Base-by-base conservation (phyloP, 1,140 invertebrate genomes). In the Leguminivora glycinivorella region DNA sequence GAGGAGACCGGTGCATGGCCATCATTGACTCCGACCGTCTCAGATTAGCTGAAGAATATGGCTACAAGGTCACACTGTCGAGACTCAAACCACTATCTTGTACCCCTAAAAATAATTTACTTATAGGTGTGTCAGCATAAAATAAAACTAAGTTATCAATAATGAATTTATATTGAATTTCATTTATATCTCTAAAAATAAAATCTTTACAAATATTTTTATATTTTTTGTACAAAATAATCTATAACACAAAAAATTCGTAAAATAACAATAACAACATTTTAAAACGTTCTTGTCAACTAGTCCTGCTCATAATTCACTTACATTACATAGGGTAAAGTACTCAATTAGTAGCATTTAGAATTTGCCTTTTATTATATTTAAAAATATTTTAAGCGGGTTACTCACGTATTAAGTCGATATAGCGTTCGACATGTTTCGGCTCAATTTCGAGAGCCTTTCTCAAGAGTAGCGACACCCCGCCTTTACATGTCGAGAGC, bases 61-160 rank as follows among this genome's bases (percentile, higher is more conserved):
- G 95, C 0, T 99, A 98, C 84, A 81, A 84, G 71, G 96, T 98
- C 1, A 92, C 93, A 72, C 90, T 99, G 43, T 94, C 94, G 10
- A 96, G 96, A 80, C 89, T 98, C 4, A 91, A 94, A 79, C 97
- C 97, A 24, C 89, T 94, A 56, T 93, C 94, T 67, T 98, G 97
- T 91, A 97, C 98, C 60, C 97, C 97, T 69, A 98, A 99, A 92
- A 98, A 99, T 94, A 97, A 98, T 92, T 92, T 99, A 74, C 92
- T 99, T 22, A 94, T 99, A 79, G 98, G 97, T 60, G 90, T 95
- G 66, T 83, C 88, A 74, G 40, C 72, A 60, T 79, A 75, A 76
- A 34, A 67, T 77, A 75, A 78, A 12, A 69, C 56, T 63, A 40
- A 34, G 56, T 67, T 67, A 67, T 40, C 26, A 56, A 70, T 74